Evolutionary conservation across 2,888 invertebrate species (phyloP).

Genomic region (Scrobipalpa atriplicella): DNA sequence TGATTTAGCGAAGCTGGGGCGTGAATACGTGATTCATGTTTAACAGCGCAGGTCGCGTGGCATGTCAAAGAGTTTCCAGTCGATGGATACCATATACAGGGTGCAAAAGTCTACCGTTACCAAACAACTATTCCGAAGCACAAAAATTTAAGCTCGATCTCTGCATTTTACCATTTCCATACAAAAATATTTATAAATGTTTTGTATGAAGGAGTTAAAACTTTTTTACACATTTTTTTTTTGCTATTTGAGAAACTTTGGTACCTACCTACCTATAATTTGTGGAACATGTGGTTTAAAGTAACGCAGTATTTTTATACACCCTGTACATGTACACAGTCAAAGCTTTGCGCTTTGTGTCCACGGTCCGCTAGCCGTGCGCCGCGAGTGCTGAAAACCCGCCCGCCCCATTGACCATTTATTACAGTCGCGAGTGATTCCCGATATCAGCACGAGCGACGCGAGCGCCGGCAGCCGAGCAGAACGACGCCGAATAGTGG

Average conservation of each 20-base stretch:
- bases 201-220: too few species aligned
- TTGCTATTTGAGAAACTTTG: too few species aligned
- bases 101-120: too few species aligned
- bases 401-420: background rate
- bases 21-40: background rate
- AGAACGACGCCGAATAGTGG: conserved; percentile 47
- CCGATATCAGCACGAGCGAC: background rate
- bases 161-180: too few species aligned
- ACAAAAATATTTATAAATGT: too few species aligned
- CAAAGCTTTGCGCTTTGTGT: background rate
- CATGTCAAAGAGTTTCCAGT: conserved; percentile 4
- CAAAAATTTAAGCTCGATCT: too few species aligned
- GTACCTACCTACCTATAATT: too few species aligned
- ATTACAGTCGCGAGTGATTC: background rate
- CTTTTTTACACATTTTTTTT: too few species aligned
- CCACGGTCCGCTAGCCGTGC: background rate
- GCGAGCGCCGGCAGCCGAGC: background rate
- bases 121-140: too few species aligned
- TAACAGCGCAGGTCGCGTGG: background rate
- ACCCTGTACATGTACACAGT: too few species aligned
- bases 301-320: too few species aligned
- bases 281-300: too few species aligned
- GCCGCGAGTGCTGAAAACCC: background rate
- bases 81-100: background rate
- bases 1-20: conserved; percentile 3